Evolutionary conservation across 2,113 vertebrate species (phyloP), one percentile per base, ranked within the genome.

Genomic region (Cebidichthys violaceus): DNA sequence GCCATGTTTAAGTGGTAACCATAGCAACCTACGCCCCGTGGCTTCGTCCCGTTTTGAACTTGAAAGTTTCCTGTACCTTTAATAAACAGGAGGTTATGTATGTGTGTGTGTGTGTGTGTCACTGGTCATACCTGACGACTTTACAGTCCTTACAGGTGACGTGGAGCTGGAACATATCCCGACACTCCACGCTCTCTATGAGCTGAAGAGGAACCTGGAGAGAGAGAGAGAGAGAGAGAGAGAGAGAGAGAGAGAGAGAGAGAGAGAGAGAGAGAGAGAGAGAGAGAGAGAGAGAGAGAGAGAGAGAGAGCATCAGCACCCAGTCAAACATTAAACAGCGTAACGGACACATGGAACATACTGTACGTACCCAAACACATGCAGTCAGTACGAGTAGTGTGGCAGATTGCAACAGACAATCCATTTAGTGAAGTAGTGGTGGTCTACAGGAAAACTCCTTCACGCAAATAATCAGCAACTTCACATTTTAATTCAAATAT

Each of bases 101-200:
- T n/a, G n/a, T n/a, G n/a, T n/a, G n/a, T n/a, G n/a, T n/a, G n/a
- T n/a, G n/a, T n/a, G n/a, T 24, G 4, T 33, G 11, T 41, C 17
- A 11, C 55, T 67, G 45, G 2, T 11, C 91, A 0, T 96, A 99
- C 98, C 98, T 97, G 92, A 99, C 96, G 54, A 99, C 96, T 94
- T 99, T 99, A 93, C 98, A 99, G 95, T 99, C 98, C 92, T 99
- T 99, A 92, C 98, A 99, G 80, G 97, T 99, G 93, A 99, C 95
- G 67, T 98, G 97, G 77, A 99, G 97, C 77, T 99, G 98, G 91
- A 99, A 99, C 92, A 98, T 99, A 77, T 99, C 98, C 14, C 98
- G 94, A 89, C 97, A 98, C 94, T 99, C 98, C 50, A 97, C 96
- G 2, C 93, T 96, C 93, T 99, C 98, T 37, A 99, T 97, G 57